Evolutionary conservation across 2,888 invertebrate genomes (phyloP).

Genomic region (Drosophila setosimentum): DNA sequence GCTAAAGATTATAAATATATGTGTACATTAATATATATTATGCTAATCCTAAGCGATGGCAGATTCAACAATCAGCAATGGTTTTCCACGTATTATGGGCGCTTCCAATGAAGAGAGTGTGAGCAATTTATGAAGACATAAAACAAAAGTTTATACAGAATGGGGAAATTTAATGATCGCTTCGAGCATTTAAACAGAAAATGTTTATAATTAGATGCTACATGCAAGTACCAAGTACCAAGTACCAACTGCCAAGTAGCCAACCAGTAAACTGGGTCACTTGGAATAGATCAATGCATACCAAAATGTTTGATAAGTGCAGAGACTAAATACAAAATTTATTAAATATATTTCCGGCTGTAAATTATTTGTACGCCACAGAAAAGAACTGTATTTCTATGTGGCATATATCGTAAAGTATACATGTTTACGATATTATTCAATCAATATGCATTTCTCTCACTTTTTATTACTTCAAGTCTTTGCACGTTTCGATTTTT

Average conservation of each 20-base stretch:
- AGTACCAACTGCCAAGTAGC: not conserved
- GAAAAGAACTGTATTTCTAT: not conserved
- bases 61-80: slow-evolving; percentile 11
- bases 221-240: slow-evolving; percentile 1
- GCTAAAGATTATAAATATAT: not conserved
- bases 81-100: slow-evolving; percentile 46
- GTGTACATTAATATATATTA: not conserved
- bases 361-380: not conserved
- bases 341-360: not conserved
- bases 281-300: slow-evolving; percentile 40
- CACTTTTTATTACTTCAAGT: slow-evolving; percentile 1
- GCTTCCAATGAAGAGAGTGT: slow-evolving; percentile 68
- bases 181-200: slow-evolving; percentile 45
- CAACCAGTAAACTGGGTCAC: slow-evolving; percentile 38
- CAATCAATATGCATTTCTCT: slow-evolving; percentile 11
- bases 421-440: slow-evolving; percentile 5
- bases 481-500: slow-evolving; percentile 1
- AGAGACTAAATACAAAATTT: not conserved
- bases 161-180: slow-evolving; percentile 52
- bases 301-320: slow-evolving; percentile 8
- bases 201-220: slow-evolving; percentile 65
- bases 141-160: slow-evolving; percentile 32
- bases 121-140: slow-evolving; percentile 64
- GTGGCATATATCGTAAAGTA: not conserved
- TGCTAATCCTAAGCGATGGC: slow-evolving; percentile 1